Conservation (phyloP, 2,113 vertebrate species). For the Bufo bufo region DNA sequence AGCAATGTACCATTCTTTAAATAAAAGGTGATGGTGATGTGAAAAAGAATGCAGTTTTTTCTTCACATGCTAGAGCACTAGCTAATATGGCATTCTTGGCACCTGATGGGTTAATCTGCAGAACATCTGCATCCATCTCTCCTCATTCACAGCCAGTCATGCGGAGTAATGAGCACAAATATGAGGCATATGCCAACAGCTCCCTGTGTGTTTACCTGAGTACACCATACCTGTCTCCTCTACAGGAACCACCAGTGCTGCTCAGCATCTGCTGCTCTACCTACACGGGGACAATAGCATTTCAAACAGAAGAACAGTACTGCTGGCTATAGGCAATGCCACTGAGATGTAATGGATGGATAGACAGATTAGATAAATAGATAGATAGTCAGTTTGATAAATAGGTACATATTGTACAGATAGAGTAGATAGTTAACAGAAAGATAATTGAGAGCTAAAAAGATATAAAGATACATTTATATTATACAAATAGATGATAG, state of each 20-base stretch:
- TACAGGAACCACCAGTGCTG: conserved; percentile 1
- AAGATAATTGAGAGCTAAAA: background rate
- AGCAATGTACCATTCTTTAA: background rate
- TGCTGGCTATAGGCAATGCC: background rate
- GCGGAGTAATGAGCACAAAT: conserved; percentile 64
- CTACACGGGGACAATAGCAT: background rate
- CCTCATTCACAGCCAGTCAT: conserved; percentile 63
- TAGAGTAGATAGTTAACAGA: background rate
- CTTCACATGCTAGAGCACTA: background rate
- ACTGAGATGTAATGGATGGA: conserved; percentile 40
- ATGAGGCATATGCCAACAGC: conserved; percentile 60
- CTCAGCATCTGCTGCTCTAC: conserved; percentile 5
- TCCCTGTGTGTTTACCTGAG: conserved; percentile 28
- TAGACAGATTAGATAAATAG: background rate
- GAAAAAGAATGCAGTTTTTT: background rate
- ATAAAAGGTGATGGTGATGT: conserved; percentile 5
- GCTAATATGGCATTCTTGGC: background rate
- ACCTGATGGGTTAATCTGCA: conserved; percentile 23
- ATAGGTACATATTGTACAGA: background rate
- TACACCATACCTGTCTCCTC: conserved; percentile 16
- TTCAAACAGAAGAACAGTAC: background rate
- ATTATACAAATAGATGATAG: conserved; percentile 9
- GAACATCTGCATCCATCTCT: conserved; percentile 17
- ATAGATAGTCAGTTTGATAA: background rate
- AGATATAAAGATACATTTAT: background rate